A percentile compares a stretch with the other conserved stretches of the same genome.
These are phyloP conservation scores for Columba livia DNA, from an alignment of 2,113 vertebrate genomes.

Conservation along the genomic window DNA sequence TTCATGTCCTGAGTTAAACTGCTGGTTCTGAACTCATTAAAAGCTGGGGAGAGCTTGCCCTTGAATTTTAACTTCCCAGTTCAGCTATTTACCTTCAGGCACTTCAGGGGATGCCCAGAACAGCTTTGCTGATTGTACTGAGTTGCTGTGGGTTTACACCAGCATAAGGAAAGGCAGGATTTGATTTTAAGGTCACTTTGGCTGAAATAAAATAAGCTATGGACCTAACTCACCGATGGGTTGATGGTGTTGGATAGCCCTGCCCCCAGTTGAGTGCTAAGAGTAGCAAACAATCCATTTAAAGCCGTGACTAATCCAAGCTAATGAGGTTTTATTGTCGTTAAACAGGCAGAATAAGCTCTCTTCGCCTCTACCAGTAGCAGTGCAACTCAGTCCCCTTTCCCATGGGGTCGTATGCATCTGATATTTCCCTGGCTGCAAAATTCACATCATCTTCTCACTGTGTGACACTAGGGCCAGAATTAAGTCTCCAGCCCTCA, in stretches of 20 bases:
- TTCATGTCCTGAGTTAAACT: not conserved
- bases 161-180: not conserved
- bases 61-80: not conserved
- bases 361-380: not conserved
- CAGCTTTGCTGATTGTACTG: not conserved
- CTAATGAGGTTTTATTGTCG: not conserved
- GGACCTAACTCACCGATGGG: rapidly evolving
- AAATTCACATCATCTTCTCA: not conserved
- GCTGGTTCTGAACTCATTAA: not conserved
- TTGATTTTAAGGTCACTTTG: not conserved
- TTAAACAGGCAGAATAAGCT: not conserved
- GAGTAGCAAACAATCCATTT: not conserved
- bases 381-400: not conserved
- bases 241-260: not conserved
- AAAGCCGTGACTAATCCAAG: not conserved
- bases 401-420: not conserved
- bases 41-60: not conserved
- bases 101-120: not conserved
- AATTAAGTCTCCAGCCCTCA: not conserved
- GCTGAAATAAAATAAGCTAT: not conserved
- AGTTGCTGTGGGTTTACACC: not conserved
- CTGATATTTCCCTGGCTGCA: rapidly evolving
- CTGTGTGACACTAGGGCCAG: rapidly evolving
- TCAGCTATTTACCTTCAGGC: not conserved
- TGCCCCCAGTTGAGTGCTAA: not conserved